Percentiles rank a stretch among this genome's conserved stretches.
These are phyloP conservation scores for Zaprionus lineosus DNA, from an alignment of 2,888 invertebrate species.

Conservation along the genomic window DNA sequence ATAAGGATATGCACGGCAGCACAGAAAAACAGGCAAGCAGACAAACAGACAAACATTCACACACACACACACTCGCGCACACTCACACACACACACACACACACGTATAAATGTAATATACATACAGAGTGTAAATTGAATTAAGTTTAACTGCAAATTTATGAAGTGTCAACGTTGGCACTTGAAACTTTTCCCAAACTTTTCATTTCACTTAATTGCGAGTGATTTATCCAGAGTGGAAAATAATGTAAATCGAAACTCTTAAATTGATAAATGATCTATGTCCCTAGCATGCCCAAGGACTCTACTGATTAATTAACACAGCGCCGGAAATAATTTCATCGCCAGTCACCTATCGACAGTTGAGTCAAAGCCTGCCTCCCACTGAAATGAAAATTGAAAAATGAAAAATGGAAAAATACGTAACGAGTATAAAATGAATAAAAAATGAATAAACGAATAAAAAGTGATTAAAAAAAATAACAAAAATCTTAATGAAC, in stretches of 20 bases:
- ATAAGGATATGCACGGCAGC: background rate
- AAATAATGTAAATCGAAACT: conserved; percentile 26
- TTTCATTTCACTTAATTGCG: conserved; percentile 25
- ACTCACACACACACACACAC: conserved; percentile 2
- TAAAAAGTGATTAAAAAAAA: no score
- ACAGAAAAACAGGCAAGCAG: no score
- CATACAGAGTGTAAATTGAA: no score
- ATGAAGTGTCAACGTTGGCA: conserved; percentile 15
- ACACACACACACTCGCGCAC: background rate
- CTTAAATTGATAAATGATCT: conserved; percentile 36
- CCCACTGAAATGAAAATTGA: no score
- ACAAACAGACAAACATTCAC: no score
- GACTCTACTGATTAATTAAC: conserved; percentile 23
- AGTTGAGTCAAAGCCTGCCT: background rate
- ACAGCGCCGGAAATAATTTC: conserved; percentile 31
- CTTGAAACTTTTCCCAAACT: conserved; percentile 16
- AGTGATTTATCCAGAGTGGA: conserved; percentile 24
- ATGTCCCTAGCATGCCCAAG: conserved; percentile 26
- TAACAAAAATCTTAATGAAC: no score
- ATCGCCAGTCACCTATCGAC: conserved; percentile 10
- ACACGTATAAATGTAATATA: background rate
- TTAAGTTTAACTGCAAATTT: conserved; percentile 29
- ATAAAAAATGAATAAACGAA: no score
- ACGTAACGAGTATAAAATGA: no score
- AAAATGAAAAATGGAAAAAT: no score